phyloP scores from a whole-genome alignment of 2,113 vertebrate genomes.

The Taxidea taxus region DNA sequence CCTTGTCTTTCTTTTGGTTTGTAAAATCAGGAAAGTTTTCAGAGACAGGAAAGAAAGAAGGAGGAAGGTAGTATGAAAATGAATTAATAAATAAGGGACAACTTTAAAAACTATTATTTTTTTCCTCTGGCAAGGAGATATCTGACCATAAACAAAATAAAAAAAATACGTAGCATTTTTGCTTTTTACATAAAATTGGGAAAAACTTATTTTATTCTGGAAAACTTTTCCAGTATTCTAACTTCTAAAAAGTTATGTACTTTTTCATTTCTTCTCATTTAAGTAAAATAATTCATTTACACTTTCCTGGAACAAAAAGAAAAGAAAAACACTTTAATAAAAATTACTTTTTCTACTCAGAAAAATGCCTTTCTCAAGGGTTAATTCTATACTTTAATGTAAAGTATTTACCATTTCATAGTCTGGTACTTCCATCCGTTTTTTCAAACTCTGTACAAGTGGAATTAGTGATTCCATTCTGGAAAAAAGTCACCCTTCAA shows the following conservation, averaged over 20 bases:
- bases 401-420: constrained; percentile 92
- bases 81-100: background rate
- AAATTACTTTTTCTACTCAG: background rate
- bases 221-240: background rate
- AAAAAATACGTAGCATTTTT: background rate
- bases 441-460: constrained; percentile 92
- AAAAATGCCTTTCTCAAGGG: constrained; percentile 26
- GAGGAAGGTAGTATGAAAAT: background rate
- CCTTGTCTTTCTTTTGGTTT: background rate
- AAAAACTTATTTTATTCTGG: background rate
- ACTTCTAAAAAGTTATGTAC: background rate
- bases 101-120: background rate
- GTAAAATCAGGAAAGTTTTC: background rate
- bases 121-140: background rate
- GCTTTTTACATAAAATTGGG: background rate
- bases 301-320: background rate
- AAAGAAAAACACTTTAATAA: constrained; percentile 8
- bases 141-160: background rate
- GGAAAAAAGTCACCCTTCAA: constrained; percentile 66
- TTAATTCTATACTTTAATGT: background rate
- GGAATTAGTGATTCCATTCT: constrained; percentile 89
- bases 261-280: background rate
- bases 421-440: constrained; percentile 87
- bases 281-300: background rate
- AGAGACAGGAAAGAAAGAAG: background rate